These are phyloP conservation scores for Himalopsyche phryganea DNA, from an alignment of 1,140 invertebrate species.

Conservation along the genomic window DNA sequence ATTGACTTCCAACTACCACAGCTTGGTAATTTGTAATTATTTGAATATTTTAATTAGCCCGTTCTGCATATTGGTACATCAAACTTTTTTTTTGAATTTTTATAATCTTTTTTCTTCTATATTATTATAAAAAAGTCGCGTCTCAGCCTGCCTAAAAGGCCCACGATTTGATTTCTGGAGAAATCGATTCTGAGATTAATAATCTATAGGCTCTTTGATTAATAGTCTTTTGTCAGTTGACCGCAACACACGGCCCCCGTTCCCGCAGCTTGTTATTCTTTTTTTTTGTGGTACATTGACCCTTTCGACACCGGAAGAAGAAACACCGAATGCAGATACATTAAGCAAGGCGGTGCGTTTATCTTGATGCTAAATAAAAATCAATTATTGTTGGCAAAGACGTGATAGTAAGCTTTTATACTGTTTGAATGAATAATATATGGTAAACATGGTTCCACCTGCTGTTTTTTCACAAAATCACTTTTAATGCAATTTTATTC, in stretches of 20 bases:
- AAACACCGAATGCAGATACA: too few species aligned
- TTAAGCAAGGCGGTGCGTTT: too few species aligned
- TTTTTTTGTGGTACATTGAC: too few species aligned
- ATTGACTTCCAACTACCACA: slow-evolving; percentile 3
- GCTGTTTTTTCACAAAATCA: too few species aligned
- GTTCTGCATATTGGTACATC: neutral
- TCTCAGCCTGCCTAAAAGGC: neutral
- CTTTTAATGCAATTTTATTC: too few species aligned
- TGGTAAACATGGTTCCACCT: too few species aligned
- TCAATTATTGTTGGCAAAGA: too few species aligned
- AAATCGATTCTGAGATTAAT: slow-evolving; percentile 26
- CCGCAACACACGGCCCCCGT: neutral
- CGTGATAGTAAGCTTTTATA: too few species aligned
- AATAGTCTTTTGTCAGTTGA: slow-evolving; percentile 18
- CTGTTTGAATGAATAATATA: too few species aligned
- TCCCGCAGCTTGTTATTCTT: neutral
- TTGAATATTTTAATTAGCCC: slow-evolving; percentile 33
- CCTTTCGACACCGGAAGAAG: too few species aligned
- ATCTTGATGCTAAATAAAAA: too few species aligned
- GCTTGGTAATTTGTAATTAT: slow-evolving; percentile 32
- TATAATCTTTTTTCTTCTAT: neutral
- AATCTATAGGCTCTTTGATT: slow-evolving; percentile 28
- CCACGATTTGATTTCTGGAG: slow-evolving; percentile 3
- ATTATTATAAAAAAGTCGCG: too few species aligned
- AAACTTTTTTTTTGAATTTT: slow-evolving; percentile 6